Percentiles rank a stretch among this genome's conserved stretches.
Conservation (phyloP, 2,113 vertebrate species). For the Corythornis vintsioides region DNA sequence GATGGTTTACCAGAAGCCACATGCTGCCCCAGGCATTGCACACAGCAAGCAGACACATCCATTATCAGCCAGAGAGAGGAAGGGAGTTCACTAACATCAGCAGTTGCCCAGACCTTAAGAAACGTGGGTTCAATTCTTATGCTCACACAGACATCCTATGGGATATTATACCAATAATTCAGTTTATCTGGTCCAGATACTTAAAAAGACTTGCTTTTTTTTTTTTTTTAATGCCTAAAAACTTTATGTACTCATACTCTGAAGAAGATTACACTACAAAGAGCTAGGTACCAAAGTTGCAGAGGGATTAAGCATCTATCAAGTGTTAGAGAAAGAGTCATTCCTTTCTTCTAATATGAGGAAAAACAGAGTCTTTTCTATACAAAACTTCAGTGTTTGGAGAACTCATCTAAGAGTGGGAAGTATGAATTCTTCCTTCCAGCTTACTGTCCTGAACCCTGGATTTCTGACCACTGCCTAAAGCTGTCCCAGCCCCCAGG, state of each 20-base stretch:
- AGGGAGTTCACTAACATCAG: neutral
- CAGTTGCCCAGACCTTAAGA: neutral
- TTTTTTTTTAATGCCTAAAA: neutral
- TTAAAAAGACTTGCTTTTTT: neutral
- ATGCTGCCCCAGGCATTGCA: neutral
- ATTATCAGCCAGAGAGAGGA: neutral
- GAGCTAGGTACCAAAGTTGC: neutral
- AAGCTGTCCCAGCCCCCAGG: neutral
- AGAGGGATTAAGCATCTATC: neutral
- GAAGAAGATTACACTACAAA: neutral
- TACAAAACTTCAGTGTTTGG: neutral
- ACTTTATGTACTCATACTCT: neutral
- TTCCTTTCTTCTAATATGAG: neutral
- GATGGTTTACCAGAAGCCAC: neutral
- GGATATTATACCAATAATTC: neutral
- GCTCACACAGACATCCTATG: neutral
- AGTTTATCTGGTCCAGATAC: neutral
- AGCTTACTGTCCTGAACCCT: neutral
- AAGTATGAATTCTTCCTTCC: neutral
- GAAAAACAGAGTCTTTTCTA: neutral
- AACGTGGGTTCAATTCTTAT: neutral
- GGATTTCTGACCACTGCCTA: neutral
- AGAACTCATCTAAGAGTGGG: neutral
- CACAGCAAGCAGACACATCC: neutral
- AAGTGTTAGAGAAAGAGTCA: neutral